Percentiles rank a stretch among this genome's conserved stretches.
These are phyloP conservation scores for Saimiri boliviensis DNA, from an alignment of 2,113 vertebrate genomes.

Conservation along the genomic window DNA sequence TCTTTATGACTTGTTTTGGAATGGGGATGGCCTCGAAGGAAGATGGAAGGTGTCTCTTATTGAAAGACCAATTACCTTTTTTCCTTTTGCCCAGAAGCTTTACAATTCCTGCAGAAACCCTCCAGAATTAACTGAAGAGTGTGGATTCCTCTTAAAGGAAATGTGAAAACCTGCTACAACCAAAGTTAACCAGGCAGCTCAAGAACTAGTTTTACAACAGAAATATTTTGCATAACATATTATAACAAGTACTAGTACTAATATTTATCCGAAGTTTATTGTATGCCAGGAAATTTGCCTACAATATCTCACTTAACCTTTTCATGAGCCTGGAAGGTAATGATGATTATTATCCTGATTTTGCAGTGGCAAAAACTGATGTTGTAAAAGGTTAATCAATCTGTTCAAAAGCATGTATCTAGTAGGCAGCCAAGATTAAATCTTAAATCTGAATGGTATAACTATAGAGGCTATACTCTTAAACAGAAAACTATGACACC, in stretches of 20 bases:
- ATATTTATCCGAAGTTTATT: not conserved
- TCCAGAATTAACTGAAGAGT: not conserved
- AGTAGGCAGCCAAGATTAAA: not conserved
- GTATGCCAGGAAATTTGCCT: not conserved
- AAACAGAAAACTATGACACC: not conserved
- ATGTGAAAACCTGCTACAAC: not conserved
- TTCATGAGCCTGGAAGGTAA: not conserved
- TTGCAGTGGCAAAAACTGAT: not conserved
- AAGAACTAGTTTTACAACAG: not conserved
- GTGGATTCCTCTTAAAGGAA: not conserved
- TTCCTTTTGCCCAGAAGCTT: not conserved
- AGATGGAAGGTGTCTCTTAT: not conserved
- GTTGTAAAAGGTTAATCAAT: not conserved
- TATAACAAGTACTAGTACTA: not conserved
- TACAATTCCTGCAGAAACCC: not conserved
- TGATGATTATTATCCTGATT: not conserved
- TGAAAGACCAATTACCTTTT: not conserved
- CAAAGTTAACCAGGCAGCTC: not conserved
- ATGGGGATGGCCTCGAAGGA: not conserved
- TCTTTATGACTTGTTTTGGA: not conserved
- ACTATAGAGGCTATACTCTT: not conserved
- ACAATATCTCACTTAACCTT: not conserved
- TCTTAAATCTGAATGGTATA: not conserved
- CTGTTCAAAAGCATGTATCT: constrained; percentile 46
- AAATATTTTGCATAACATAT: not conserved